phyloP scores from a whole-genome alignment of 2,888 invertebrate genomes.

The Coronaproctus castanopsis region DNA sequence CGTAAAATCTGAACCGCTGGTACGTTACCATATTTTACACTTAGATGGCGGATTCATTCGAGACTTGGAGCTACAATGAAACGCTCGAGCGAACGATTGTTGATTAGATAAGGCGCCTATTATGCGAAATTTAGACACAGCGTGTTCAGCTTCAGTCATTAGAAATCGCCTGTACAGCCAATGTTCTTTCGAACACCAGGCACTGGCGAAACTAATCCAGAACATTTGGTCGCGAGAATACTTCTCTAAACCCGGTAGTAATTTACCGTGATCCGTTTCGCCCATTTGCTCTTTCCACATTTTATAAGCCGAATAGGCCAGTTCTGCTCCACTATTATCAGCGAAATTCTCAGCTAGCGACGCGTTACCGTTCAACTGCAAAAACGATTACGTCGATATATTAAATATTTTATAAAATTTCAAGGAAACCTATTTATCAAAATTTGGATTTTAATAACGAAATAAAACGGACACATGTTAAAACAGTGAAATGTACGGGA shows the following conservation, averaged over 20 bases:
- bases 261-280: not conserved
- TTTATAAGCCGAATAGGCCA: not conserved
- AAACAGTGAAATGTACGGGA: no score
- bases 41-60: not conserved
- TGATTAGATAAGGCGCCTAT: not conserved
- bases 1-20: no score
- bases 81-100: not conserved
- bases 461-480: not conserved
- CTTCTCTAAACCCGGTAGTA: not conserved
- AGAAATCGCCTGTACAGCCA: not conserved
- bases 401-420: not conserved
- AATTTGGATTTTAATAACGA: not conserved
- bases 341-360: not conserved
- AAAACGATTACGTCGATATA: not conserved
- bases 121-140: not conserved
- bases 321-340: not conserved
- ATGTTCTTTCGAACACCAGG: not conserved
- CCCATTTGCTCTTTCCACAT: not conserved
- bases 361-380: not conserved
- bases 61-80: not conserved
- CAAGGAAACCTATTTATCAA: not conserved
- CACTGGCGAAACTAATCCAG: not conserved
- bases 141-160: not conserved
- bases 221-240: not conserved
- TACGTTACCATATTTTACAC: conserved; percentile 3